Conservation (phyloP, 2,113 vertebrate species). For the Pangasianodon gigas region DNA sequence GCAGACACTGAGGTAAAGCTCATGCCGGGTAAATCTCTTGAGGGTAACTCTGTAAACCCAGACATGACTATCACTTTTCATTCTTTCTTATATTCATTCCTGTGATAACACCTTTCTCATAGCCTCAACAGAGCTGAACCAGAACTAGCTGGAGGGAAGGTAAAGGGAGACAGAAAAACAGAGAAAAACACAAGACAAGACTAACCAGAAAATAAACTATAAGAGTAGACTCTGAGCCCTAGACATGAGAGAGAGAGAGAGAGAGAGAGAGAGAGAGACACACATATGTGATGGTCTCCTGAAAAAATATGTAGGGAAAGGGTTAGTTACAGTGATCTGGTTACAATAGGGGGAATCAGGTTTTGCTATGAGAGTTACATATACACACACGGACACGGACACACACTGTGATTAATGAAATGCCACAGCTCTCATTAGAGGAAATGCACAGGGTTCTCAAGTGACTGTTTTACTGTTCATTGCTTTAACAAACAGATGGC, state of each 20-base stretch:
- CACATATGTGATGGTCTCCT: not conserved
- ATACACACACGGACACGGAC: not conserved
- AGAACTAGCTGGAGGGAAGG: not conserved
- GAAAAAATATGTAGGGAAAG: not conserved
- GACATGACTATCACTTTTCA: not conserved
- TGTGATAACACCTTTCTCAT: not conserved
- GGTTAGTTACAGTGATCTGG: not conserved
- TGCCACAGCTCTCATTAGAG: conserved; percentile 7
- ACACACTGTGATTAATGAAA: conserved; percentile 38
- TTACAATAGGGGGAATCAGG: not conserved
- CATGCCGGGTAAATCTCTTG: too few species aligned
- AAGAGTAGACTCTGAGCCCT: not conserved
- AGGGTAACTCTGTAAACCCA: not conserved
- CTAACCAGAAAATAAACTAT: not conserved
- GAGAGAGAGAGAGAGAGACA: not conserved
- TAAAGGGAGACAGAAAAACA: not conserved
- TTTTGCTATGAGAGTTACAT: not conserved
- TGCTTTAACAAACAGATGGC: conserved; percentile 21
- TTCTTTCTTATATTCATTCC: not conserved
- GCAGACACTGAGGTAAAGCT: too few species aligned
- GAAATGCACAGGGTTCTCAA: conserved; percentile 24
- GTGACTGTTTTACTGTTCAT: conserved; percentile 27
- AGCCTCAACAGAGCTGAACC: not conserved
- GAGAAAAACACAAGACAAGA: not conserved
- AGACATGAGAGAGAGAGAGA: not conserved